Base-by-base conservation (phyloP, 64 coral and sea anemone species). In the Porites lutea region DNA sequence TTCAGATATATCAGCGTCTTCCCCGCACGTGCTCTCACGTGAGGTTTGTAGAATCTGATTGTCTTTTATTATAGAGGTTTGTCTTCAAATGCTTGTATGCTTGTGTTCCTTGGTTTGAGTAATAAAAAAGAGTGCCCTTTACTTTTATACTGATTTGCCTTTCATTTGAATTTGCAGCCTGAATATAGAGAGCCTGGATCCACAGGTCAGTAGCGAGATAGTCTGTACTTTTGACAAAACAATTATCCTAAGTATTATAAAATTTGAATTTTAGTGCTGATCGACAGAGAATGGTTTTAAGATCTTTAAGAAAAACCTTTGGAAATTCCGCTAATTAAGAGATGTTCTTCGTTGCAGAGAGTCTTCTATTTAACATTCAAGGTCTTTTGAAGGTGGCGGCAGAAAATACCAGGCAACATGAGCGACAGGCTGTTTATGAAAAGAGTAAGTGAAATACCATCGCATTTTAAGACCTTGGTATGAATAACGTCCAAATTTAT, bases 331-430 rank as follows among this genome's bases (percentile, higher is more conserved):
- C 27, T 57, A 57, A 57, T 57, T 57, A 57, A 12, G 12, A 57
- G 5, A 1, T 1, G 7, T 57, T 57, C 54, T 57, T 57, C 54
- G 12, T 57, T 57, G 13, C 81, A 83, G 97, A 99, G 75, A 94
- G 91, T 21, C 76, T 99, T 37, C 74, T 99, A 37, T 27, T 87
- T n/a, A 99, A 99, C 64, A 99, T 99, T 13, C 97, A 99, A 65
- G 97, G 97, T 5, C 70, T 99, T 23, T 69, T 99, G 50, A 99
- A 95, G 22, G 95, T 99, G 21, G 90, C 97, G 0, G 94, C 91
- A 59, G 97, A 99, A 23, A 99, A 92, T 49, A 92, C 94, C 0
- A 67, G 97, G 52, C 94, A 96, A 51, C 75, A 96, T 52, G 94
- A 99, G 23, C 68, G 97, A 51, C 94, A 99, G 52, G 91, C 94